Conservation (phyloP, 1,140 invertebrate species). For the Microplitis demolitor region DNA sequence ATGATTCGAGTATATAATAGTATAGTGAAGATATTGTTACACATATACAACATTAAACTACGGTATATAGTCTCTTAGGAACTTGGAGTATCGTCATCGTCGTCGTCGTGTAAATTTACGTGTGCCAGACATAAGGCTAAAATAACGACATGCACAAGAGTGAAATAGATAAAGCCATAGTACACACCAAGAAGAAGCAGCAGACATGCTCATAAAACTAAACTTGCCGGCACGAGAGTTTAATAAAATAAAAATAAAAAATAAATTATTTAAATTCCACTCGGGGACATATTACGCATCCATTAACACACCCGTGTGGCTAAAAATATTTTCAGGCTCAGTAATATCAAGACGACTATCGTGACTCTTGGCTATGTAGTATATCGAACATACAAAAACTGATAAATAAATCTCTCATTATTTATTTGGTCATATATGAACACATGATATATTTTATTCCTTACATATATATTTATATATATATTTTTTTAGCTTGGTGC, state of each 20-base stretch:
- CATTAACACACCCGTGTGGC: constrained; percentile 15
- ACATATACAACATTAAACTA: not conserved
- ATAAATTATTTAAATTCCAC: constrained; percentile 26
- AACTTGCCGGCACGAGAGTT: not conserved
- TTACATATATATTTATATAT: not conserved
- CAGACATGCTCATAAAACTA: constrained; percentile 24
- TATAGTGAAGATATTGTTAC: not conserved
- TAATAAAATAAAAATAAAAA: not conserved
- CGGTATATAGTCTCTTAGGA: not conserved
- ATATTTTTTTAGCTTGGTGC: not conserved
- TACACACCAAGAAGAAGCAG: not conserved
- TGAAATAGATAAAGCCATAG: not conserved
- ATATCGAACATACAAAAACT: constrained; percentile 1
- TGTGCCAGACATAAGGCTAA: not conserved
- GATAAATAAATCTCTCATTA: constrained; percentile 20
- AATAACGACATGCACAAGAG: not conserved
- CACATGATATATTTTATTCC: too few species aligned
- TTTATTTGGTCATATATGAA: not conserved
- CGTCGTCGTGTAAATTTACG: constrained; percentile 5
- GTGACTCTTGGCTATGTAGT: too few species aligned
- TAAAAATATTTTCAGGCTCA: too few species aligned
- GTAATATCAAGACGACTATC: not conserved
- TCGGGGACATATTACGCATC: constrained; percentile 25
- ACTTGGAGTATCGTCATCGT: not conserved
- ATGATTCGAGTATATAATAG: too few species aligned